phyloP scores from a whole-genome alignment of 2,797 vertebrate genomes.

The Gallinago nigripennis region DNA sequence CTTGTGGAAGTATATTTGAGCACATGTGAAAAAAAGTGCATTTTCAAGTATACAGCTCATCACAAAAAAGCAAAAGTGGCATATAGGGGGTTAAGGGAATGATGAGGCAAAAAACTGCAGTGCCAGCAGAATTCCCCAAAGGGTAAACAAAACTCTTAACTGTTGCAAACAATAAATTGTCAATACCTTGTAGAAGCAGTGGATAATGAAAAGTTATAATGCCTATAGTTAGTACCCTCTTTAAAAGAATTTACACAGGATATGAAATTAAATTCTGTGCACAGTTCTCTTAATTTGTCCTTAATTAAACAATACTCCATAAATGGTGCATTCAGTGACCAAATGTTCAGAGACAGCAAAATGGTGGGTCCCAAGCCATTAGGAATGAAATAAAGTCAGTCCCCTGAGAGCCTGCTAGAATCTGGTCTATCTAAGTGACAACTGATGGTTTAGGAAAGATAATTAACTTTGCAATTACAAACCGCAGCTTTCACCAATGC shows the following conservation, averaged over 20 bases:
- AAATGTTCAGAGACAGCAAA: constrained; percentile 88
- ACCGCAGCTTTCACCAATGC: constrained; percentile 83
- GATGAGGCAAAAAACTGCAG: constrained; percentile 66
- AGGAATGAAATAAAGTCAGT: constrained; percentile 85
- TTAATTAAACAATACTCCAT: constrained; percentile 97
- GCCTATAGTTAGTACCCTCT: constrained; percentile 87
- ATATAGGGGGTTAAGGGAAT: constrained; percentile 71
- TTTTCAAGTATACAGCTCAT: neutral
- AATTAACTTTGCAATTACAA: constrained; percentile 99
- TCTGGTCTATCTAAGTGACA: constrained; percentile 92
- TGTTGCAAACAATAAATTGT: constrained; percentile 80
- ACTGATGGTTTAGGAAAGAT: constrained; percentile 96
- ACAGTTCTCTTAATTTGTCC: constrained; percentile 93
- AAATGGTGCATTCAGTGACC: constrained; percentile 92
- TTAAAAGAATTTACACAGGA: constrained; percentile 90
- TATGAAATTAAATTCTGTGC: constrained; percentile 91
- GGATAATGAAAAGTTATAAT: constrained; percentile 94
- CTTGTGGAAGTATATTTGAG: neutral
- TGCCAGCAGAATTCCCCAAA: constrained; percentile 77
- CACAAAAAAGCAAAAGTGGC: neutral
- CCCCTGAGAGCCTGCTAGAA: constrained; percentile 82
- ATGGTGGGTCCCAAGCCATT: constrained; percentile 87
- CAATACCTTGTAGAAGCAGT: constrained; percentile 84
- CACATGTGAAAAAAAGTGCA: neutral
- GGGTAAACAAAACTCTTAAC: constrained; percentile 82